Evolutionary conservation across 2,888 invertebrate species (phyloP).

Genomic region (Dryomyza anilis): DNA sequence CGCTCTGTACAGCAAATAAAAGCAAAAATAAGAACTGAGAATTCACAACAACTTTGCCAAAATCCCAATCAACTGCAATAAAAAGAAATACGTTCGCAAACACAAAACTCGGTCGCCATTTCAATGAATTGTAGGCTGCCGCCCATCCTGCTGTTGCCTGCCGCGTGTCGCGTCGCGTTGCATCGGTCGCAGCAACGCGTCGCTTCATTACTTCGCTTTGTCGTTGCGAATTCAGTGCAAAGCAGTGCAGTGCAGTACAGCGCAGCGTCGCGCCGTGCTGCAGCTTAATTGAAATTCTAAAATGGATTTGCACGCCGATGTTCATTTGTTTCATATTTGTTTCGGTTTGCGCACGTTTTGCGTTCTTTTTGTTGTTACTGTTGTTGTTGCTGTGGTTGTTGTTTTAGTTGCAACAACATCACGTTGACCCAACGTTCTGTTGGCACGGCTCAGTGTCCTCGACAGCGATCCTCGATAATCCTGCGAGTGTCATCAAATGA

Average conservation of each 20-base stretch:
- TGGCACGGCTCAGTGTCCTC: not conserved
- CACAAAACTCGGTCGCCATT: not conserved
- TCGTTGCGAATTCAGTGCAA: too few relatives aligned
- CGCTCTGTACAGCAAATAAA: not conserved
- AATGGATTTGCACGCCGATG: constrained; percentile 2
- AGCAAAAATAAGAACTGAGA: not conserved
- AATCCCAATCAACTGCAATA: not conserved
- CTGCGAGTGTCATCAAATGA: not conserved
- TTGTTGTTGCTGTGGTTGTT: not conserved
- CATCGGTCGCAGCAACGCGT: not conserved
- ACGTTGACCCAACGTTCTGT: not conserved
- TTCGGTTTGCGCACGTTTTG: too few relatives aligned
- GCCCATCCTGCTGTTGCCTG: not conserved
- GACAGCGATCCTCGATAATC: not conserved
- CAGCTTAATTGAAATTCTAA: constrained; percentile 23
- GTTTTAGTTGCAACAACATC: not conserved
- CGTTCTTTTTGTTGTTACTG: not conserved
- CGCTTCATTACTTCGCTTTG: not conserved
- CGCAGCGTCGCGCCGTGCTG: constrained; percentile 4
- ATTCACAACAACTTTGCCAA: not conserved
- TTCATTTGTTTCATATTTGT: constrained; percentile 15
- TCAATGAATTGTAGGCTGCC: too few relatives aligned
- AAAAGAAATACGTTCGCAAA: not conserved
- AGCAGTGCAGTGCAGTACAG: not conserved
- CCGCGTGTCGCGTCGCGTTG: not conserved